Evolutionary conservation across 2,888 invertebrate genomes (phyloP), one percentile per base, ranked within the genome.

Genomic region (Hypsopygia costalis): DNA sequence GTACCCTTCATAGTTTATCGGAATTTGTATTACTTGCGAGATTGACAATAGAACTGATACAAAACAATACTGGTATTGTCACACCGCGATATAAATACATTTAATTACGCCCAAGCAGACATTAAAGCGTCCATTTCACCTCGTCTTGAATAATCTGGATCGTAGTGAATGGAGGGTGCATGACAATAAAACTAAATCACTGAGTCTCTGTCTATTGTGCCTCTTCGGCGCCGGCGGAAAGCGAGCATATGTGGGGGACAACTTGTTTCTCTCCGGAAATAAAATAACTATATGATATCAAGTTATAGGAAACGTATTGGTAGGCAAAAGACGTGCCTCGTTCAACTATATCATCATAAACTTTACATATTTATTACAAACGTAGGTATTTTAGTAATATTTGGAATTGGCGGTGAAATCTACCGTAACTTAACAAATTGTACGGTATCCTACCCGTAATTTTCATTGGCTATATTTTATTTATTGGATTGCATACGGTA

Each of bases 121-220:
- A 53, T 48, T 58, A 52, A 52, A 59, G 46, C 43, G 52, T 54
- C 51, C 52, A 60, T 58, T 68, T 67, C 51, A 66, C 61, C 56
- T 68, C 60, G 62, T 68, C 54, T 62, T 67, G 69, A 73, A 74
- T 75, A 76, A 79, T 80, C 67, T 70, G 59, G 59, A 62, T 67
- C 62, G 55, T 46, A 58, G 56, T 55, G 67, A 68, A 68, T 62
- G 57, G 73, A 75, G 86, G 87, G 85, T 81, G 85, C 76, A 85
- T 78, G 75, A 86, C 81, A 87, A 86, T 87, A 86, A 87, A 87
- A 82, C 78, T 87, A 87, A 86, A 87, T 87, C 86, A 86, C 81
- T 62, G 73, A 78, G 75, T 69, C 78, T 72, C 59, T 69, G 65
- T 64, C 76, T 69, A 81, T 82, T 85, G 83, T 86, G 72, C 69